Base-by-base conservation (phyloP, 1,140 invertebrate genomes). In the Eurosta solidaginis region DNA sequence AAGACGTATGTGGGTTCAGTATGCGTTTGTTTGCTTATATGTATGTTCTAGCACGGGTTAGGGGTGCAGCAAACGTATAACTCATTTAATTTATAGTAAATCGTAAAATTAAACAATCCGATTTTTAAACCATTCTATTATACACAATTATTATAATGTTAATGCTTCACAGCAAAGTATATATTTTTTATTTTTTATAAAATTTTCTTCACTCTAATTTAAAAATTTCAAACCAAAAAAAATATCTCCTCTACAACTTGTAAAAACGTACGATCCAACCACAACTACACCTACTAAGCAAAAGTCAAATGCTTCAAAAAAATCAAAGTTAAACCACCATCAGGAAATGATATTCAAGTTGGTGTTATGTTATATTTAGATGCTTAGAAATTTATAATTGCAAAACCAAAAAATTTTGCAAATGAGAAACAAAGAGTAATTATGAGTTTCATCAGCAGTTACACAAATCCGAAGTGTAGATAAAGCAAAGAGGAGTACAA, bases 121-220 rank as follows among this genome's bases (percentile, higher is more conserved):
- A 68, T 40, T 68, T 68, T 75, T 42, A 33, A 36, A 50, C 29
- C 33, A 40, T 33, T n/a, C 52, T 77, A 59, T 77, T 77, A 76
- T 76, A 63, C 63, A 42, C 40, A 77, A 25, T 77, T 77, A 77
- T 45, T 49, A 77, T 77, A 77, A 54, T 76, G 33, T 63, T 77
- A 59, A 47, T 47, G 33, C 44, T 77, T 68, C 45, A 77, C 45
- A 78, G 42, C 59, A 50, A 73, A 47, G 42, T 52, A 44, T 45
- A 52, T 36, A 78, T 40, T 68, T 29, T 78, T 68, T 59, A 77
- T 68, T 36, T 42, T n/a, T 74, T 78, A 49, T 29, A 77, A 78
- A 78, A 49, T 47, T 50, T 78, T 47, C 59, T 68, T 68, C 59
- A 68, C 59, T 68, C 59, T 68, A 68, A 68, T 68, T 33, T 68